Evolutionary conservation across 2,797 vertebrate genomes (phyloP).

Genomic region (Poecilia picta): DNA sequence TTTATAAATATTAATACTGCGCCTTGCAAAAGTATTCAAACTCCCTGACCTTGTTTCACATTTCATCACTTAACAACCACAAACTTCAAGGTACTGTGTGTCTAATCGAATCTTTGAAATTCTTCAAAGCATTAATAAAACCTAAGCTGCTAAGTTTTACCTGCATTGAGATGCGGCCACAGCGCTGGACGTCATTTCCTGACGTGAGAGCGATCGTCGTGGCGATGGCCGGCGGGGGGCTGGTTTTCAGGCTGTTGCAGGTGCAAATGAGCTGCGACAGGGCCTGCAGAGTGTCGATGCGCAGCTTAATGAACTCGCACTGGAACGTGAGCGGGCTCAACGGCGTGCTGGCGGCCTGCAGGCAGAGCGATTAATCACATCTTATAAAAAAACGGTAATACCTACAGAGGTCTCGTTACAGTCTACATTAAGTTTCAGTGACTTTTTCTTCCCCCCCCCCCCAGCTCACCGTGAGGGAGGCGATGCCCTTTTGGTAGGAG

Average conservation of each 20-base stretch:
- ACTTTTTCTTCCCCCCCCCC: neutral
- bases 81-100: neutral
- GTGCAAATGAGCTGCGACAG: slow-evolving; percentile 98
- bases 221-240: slow-evolving; percentile 96
- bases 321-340: slow-evolving; percentile 96
- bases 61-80: neutral
- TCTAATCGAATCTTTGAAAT: neutral
- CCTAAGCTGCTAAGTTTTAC: slow-evolving; percentile 55
- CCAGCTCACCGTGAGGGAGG: slow-evolving; percentile 92
- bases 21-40: neutral
- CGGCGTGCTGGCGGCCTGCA: slow-evolving; percentile 95
- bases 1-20: neutral
- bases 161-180: slow-evolving; percentile 96
- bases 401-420: neutral
- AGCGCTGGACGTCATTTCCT: slow-evolving; percentile 94
- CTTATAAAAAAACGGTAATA: slow-evolving; percentile 17
- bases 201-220: slow-evolving; percentile 92
- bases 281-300: slow-evolving; percentile 95
- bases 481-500: slow-evolving; percentile 97
- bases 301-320: slow-evolving; percentile 97
- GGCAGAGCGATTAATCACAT: slow-evolving; percentile 43
- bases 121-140: neutral
- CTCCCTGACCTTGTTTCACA: neutral
- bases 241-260: slow-evolving; percentile 98
- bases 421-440: slow-evolving; percentile 16